Percentiles rank a stretch among this genome's conserved stretches.
Evolutionary conservation across 2,888 invertebrate genomes (phyloP).

Genomic region (Mythimna albipuncta): DNA sequence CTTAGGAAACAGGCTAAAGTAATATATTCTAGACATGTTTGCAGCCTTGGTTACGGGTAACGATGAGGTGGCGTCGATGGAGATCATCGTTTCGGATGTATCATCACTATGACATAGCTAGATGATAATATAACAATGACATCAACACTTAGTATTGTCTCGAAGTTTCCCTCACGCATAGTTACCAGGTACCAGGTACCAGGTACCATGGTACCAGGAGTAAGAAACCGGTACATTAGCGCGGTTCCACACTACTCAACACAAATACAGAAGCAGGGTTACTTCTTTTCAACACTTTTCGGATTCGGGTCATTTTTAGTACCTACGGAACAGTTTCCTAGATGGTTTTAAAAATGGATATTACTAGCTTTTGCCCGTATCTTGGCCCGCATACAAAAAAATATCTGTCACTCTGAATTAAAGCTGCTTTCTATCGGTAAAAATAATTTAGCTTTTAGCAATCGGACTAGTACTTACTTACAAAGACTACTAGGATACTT

Average conservation of each 20-base stretch:
- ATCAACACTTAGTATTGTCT: slow-evolving; percentile 14
- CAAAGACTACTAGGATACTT: no score
- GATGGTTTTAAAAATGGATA: no score
- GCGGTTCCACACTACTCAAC: background rate
- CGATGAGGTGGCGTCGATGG: slow-evolving; percentile 16
- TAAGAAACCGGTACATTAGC: background rate
- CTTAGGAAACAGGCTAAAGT: slow-evolving; percentile 18
- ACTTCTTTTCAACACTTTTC: background rate
- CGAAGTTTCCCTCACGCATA: background rate
- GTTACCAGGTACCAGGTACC: no score
- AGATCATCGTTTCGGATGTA: slow-evolving; percentile 12
- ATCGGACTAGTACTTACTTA: no score
- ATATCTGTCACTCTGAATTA: no score
- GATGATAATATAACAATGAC: slow-evolving; percentile 30
- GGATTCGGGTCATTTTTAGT: no score
- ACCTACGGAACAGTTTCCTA: no score
- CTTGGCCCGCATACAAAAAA: no score
- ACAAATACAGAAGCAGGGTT: background rate
- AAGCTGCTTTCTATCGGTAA: no score
- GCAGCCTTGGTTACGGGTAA: slow-evolving; percentile 19
- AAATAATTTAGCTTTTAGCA: no score
- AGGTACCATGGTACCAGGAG: no score
- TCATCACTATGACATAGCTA: slow-evolving; percentile 42
- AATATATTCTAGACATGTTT: slow-evolving; percentile 48
- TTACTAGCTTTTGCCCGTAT: no score